Evolutionary conservation across 2,113 vertebrate species (phyloP).

Genomic region (Scomber japonicus): DNA sequence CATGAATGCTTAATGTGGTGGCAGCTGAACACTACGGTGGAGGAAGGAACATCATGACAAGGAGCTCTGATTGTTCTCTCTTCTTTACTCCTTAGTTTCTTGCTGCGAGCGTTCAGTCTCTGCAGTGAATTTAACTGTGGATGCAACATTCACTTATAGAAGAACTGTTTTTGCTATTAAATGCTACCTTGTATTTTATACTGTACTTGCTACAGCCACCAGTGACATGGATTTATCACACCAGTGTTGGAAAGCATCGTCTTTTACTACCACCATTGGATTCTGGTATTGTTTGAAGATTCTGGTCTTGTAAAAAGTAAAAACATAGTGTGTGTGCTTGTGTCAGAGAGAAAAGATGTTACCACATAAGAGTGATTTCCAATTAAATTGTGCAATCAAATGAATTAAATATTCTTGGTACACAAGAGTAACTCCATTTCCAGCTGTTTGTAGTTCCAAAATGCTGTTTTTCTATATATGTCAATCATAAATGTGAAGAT

Average conservation of each 20-base stretch:
- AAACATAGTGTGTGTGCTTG: background rate
- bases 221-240: slow-evolving; percentile 11
- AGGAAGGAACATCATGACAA: slow-evolving; percentile 3
- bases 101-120: background rate
- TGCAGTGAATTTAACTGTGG: slow-evolving; percentile 10
- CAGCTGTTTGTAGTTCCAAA: slow-evolving; percentile 15
- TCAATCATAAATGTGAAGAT: slow-evolving; percentile 51
- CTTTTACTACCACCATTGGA: slow-evolving; percentile 30
- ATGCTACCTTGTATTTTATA: slow-evolving; percentile 53
- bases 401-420: slow-evolving; percentile 37
- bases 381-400: background rate
- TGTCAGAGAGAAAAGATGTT: background rate
- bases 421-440: background rate
- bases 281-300: background rate
- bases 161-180: slow-evolving; percentile 60
- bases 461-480: slow-evolving; percentile 30
- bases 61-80: background rate
- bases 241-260: background rate
- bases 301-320: slow-evolving; percentile 13
- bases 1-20: slow-evolving; percentile 21
- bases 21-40: slow-evolving; percentile 38
- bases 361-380: background rate
- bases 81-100: background rate
- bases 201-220: slow-evolving; percentile 30
- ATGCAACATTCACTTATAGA: slow-evolving; percentile 6